These are phyloP conservation scores for Oncorhynchus kisutch DNA, from an alignment of 2,113 vertebrate species.

Conservation along the genomic window DNA sequence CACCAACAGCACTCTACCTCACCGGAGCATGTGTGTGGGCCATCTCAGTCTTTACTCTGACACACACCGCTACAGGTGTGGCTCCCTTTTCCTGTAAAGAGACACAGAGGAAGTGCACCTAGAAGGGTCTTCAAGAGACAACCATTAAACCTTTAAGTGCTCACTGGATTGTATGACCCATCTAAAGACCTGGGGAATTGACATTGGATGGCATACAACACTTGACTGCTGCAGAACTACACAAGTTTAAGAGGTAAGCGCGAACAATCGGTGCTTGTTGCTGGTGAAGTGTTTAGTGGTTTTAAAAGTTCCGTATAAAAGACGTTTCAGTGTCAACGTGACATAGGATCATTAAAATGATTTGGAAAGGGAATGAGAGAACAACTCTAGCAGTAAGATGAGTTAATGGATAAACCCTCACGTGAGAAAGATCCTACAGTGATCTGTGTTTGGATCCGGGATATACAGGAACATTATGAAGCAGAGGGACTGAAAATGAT, in stretches of 20 bases:
- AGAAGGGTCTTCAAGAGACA: background rate
- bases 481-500: background rate
- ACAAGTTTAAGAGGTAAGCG: background rate
- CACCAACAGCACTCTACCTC: conserved; percentile 13
- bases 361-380: background rate
- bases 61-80: conserved; percentile 6
- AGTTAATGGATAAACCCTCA: background rate
- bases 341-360: background rate
- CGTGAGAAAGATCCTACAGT: background rate
- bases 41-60: background rate
- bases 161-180: background rate
- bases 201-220: background rate
- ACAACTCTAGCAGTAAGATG: background rate
- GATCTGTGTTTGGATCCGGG: background rate
- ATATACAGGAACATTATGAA: background rate
- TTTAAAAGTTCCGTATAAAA: background rate
- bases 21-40: background rate
- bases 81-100: background rate
- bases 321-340: background rate
- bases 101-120: background rate
- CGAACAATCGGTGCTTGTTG: background rate
- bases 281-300: background rate
- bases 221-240: background rate
- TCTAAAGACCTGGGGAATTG: background rate
- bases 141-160: background rate